phyloP scores from a whole-genome alignment of 2,888 invertebrate genomes.

The Thereva nobilitata region DNA sequence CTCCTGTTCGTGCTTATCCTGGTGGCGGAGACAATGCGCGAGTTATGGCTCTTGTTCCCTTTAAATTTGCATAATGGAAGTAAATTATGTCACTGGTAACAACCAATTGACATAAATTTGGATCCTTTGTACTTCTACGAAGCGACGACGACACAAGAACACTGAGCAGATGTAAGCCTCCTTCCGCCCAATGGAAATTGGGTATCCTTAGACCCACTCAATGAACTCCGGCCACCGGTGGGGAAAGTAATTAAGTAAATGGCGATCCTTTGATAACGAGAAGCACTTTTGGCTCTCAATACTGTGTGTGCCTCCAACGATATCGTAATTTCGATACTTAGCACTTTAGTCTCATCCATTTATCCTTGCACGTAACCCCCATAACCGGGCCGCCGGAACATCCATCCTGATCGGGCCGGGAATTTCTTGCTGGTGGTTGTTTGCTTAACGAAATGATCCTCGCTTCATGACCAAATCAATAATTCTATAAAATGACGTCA shows the following conservation, averaged over 20 bases:
- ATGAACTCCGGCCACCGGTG: not conserved
- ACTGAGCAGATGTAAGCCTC: constrained; percentile 17
- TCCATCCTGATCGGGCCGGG: too few species aligned
- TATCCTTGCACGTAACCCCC: too few species aligned
- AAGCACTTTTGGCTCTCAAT: not conserved
- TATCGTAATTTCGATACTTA: constrained; percentile 3
- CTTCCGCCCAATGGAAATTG: not conserved
- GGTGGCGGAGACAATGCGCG: constrained; percentile 39
- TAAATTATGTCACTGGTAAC: constrained; percentile 43
- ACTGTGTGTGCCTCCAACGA: not conserved
- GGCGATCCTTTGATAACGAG: constrained; percentile 38
- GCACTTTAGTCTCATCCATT: constrained; percentile 1
- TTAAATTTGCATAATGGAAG: constrained; percentile 43
- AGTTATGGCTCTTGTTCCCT: constrained; percentile 40
- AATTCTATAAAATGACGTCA: constrained; percentile 6
- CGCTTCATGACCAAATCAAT: constrained; percentile 1
- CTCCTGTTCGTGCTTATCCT: constrained; percentile 17
- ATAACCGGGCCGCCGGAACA: too few species aligned
- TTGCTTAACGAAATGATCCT: too few species aligned
- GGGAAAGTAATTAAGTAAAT: constrained; percentile 41
- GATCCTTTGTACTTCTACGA: constrained; percentile 30
- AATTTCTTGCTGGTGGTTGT: too few species aligned
- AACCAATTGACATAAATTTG: constrained; percentile 42
- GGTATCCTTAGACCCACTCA: not conserved
- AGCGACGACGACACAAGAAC: not conserved